Percentiles rank a stretch among this genome's conserved stretches.
These are phyloP conservation scores for Micronisus gabar DNA, from an alignment of 2,113 vertebrate species.

Conservation along the genomic window DNA sequence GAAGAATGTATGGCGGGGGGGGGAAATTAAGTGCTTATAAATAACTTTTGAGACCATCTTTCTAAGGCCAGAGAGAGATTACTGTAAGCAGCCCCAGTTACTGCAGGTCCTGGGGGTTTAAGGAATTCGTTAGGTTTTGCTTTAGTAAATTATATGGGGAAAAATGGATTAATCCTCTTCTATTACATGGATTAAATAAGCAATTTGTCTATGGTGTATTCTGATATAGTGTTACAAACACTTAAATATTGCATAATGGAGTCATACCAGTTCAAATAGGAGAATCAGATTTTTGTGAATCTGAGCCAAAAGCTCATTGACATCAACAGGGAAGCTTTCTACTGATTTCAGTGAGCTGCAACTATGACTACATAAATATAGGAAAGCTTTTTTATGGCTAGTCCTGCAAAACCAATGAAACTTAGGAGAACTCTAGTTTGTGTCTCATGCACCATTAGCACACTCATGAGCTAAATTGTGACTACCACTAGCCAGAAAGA, in stretches of 20 bases:
- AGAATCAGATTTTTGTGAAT: not conserved
- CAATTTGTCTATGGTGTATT: not conserved
- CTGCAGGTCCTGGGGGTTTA: not conserved
- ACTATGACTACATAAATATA: not conserved
- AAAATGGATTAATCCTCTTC: not conserved
- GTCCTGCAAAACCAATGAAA: not conserved
- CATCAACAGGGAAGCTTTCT: not conserved
- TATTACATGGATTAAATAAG: not conserved
- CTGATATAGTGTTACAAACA: not conserved
- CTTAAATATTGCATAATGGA: not conserved
- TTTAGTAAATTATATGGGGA: not conserved
- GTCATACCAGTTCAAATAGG: not conserved
- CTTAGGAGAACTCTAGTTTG: not conserved
- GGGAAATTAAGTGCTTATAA: not conserved
- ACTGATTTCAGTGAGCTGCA: not conserved
- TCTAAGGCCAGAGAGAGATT: not conserved
- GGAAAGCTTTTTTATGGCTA: not conserved
- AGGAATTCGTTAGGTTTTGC: not conserved
- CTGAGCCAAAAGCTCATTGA: conserved; percentile 1
- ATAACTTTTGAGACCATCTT: not conserved
- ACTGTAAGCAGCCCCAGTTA: not conserved
- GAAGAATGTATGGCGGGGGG: not conserved
- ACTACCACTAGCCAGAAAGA: not conserved
- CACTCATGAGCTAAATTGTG: not conserved
- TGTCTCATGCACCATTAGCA: not conserved